Conservation (phyloP, 2,113 vertebrate genomes). For the Eurypyga helias region DNA sequence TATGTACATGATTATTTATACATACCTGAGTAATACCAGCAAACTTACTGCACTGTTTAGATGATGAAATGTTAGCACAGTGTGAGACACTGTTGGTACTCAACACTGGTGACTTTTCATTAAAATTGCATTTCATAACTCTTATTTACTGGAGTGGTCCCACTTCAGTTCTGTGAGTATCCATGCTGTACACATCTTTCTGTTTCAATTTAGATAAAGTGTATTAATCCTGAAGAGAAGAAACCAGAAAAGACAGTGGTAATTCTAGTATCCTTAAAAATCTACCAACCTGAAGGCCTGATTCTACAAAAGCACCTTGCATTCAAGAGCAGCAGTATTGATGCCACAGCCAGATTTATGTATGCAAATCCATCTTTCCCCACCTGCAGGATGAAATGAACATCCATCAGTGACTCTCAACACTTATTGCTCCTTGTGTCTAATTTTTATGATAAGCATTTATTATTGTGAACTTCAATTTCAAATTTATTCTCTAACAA, state of each 20-base stretch:
- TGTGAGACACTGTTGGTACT: neutral
- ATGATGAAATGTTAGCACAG: neutral
- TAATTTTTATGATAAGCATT: slow-evolving; percentile 39
- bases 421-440: slow-evolving; percentile 4
- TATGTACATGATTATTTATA: neutral
- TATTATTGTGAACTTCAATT: slow-evolving; percentile 60
- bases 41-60: neutral
- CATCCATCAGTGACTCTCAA: slow-evolving; percentile 37
- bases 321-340: fast-evolving
- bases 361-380: neutral
- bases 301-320: neutral
- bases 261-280: neutral
- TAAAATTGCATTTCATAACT: neutral
- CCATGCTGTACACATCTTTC: neutral
- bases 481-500: slow-evolving; percentile 34
- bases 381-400: slow-evolving; percentile 35
- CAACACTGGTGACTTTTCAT: neutral
- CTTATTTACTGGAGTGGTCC: neutral
- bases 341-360: neutral
- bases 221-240: neutral
- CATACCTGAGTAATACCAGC: neutral
- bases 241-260: neutral
- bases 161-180: neutral
- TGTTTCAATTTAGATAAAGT: neutral
- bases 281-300: neutral